A percentile compares a stretch with the other conserved stretches of the same genome.
Conservation (phyloP, 2,888 invertebrate species). For the Brachyopa scutellaris region DNA sequence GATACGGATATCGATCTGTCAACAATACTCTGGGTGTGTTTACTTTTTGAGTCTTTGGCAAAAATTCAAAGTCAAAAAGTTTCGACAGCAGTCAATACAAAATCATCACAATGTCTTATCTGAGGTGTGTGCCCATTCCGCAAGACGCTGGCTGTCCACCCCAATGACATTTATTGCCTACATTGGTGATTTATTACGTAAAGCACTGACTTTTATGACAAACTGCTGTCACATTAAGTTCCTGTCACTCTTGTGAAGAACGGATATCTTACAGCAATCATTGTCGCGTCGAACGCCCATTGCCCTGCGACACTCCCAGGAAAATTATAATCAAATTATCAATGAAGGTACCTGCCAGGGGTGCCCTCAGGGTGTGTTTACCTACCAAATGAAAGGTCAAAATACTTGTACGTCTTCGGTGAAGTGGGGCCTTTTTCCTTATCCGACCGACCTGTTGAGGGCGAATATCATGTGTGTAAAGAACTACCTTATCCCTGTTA, state of each 20-base stretch:
- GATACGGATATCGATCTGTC: constrained; percentile 48
- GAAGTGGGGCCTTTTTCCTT: constrained; percentile 4
- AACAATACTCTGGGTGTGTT: constrained; percentile 34
- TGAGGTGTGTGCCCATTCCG: constrained; percentile 36
- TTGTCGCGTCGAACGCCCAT: constrained; percentile 5
- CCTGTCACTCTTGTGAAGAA: constrained; percentile 35
- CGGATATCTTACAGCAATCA: constrained; percentile 2
- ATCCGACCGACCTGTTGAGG: constrained; percentile 28
- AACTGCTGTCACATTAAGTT: constrained; percentile 38
- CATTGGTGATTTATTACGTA: constrained; percentile 35
- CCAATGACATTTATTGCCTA: constrained; percentile 1
- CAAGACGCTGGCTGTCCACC: too few species aligned
- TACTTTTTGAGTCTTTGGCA: background rate
- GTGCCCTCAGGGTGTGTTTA: constrained; percentile 8
- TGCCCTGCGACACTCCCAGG: constrained; percentile 40
- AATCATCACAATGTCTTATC: constrained; percentile 32
- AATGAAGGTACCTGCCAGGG: constrained; percentile 17
- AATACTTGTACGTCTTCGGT: background rate
- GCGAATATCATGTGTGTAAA: too few species aligned
- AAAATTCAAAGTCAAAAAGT: constrained; percentile 4
- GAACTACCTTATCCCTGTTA: background rate
- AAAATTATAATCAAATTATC: constrained; percentile 70
- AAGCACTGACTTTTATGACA: constrained; percentile 15
- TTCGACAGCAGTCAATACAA: too few species aligned
- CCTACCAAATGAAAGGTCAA: constrained; percentile 22